A percentile compares a stretch with the other conserved stretches of the same genome.
Evolutionary conservation across 2,888 invertebrate species (phyloP).

Genomic region (Xanthorhoe spadicearia): DNA sequence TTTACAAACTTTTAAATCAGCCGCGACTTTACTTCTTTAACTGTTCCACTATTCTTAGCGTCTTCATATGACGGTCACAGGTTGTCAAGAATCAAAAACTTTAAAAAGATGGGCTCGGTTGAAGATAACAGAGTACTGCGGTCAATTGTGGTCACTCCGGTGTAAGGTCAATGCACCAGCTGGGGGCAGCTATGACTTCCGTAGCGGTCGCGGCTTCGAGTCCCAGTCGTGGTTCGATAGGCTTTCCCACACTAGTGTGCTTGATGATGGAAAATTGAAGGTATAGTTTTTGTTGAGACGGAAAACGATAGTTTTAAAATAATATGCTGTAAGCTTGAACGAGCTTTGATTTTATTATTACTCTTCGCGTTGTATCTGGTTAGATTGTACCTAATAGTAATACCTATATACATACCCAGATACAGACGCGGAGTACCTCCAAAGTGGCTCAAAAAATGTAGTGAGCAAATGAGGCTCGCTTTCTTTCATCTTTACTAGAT

Average conservation of each 20-base stretch:
- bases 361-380: too few relatives aligned
- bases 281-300: neutral
- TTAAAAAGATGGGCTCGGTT: neutral
- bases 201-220: neutral
- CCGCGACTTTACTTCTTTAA: too few relatives aligned
- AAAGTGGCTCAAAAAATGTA: too few relatives aligned
- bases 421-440: too few relatives aligned
- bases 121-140: slow-evolving; percentile 12
- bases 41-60: neutral
- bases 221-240: neutral
- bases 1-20: too few relatives aligned
- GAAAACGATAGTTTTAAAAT: neutral
- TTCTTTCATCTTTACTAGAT: too few relatives aligned
- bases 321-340: too few relatives aligned
- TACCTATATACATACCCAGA: too few relatives aligned
- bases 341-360: too few relatives aligned
- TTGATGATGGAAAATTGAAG: neutral
- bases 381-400: too few relatives aligned
- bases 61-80: neutral
- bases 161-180: slow-evolving; percentile 8
- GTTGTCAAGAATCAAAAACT: neutral
- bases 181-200: neutral
- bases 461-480: too few relatives aligned
- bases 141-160: slow-evolving; percentile 10
- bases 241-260: neutral